Evolutionary conservation across 2,113 vertebrate species (phyloP), one percentile per base, ranked within the genome.

Genomic region (Plotosus lineatus): DNA sequence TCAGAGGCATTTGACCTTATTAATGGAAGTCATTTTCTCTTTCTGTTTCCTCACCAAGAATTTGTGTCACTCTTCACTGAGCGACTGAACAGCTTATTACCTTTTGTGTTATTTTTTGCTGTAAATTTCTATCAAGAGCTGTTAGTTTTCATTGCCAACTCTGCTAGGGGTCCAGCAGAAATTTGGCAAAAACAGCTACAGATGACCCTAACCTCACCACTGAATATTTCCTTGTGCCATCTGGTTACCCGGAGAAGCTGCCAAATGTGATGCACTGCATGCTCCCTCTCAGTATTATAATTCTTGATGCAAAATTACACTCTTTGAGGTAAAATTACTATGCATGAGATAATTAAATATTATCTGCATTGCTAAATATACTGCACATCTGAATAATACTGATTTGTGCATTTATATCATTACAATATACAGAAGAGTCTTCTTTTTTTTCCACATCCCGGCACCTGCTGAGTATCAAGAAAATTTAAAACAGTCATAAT

Each of bases 181-280:
- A 80, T 26, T 33, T 73, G 78, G 78, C 66, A n/a, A 33, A 55
- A 73, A 23, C 14, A 61, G 28, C 68, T 60, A 80, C 66, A 80
- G 78, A 61, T 80, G 78, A 80, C 68, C 55, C 40, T 31, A 48
- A 80, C 40, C 55, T 31, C 53, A 73, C 55, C 55, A 61, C 28
- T 61, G 68, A 80, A 73, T 80, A 80, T 80, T 72, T 73, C 53
- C 66, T 60, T 53, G 40, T 23, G 28, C 78, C 78, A 73, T 80
- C 78, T 80, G 78, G 26, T 48, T 48, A 60, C 55, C 7, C 46
- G 36, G 10, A 60, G 7, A 56, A 31, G 26, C 53, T 60, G 66
- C 53, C 53, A 72, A 80, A 55, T 72, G 19, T 31, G 58, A 60
- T 0, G 14, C 17, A 44, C 28, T 48, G 14, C 15, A 71, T 6